Percentiles rank a stretch among this genome's conserved stretches.
phyloP scores from a whole-genome alignment of 30 jellyfish, hydroid and myxozoan genomes.

The Aurelia aurita region DNA sequence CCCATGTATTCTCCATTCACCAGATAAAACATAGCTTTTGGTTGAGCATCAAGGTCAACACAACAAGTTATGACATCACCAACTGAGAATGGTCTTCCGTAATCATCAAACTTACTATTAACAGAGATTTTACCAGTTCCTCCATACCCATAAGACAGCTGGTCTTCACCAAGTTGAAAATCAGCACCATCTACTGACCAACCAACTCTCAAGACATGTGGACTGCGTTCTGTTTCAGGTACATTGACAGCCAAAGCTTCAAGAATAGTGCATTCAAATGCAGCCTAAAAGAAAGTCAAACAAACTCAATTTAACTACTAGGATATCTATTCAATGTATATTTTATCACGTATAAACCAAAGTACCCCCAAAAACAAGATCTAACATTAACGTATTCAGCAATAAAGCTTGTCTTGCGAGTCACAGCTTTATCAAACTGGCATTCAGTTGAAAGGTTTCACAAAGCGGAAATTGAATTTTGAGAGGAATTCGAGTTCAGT shows the following conservation, averaged over 20 bases:
- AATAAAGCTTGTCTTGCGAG: no score
- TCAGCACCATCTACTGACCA: conserved; percentile 98
- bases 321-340: no score
- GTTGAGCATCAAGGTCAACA: conserved; percentile 86
- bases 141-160: conserved; percentile 98
- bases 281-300: conserved; percentile 58
- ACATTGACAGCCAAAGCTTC: conserved; percentile 86
- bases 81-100: conserved; percentile 86
- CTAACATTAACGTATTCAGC: no score
- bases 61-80: conserved; percentile 94
- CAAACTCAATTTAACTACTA: neutral
- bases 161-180: conserved; percentile 96
- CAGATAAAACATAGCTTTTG: conserved; percentile 79
- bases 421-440: no score
- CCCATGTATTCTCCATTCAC: conserved; percentile 97
- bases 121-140: conserved; percentile 94
- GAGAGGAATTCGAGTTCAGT: no score
- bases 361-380: no score
- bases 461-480: no score
- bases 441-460: no score
- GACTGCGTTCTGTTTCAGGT: conserved; percentile 81
- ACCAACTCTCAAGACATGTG: conserved; percentile 93
- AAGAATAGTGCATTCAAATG: conserved; percentile 81
- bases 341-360: no score
- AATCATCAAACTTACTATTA: conserved; percentile 80